Evolutionary conservation across 2,797 vertebrate species (phyloP), one percentile per base, ranked within the genome.

Genomic region (Urocyon cinereoargenteus): DNA sequence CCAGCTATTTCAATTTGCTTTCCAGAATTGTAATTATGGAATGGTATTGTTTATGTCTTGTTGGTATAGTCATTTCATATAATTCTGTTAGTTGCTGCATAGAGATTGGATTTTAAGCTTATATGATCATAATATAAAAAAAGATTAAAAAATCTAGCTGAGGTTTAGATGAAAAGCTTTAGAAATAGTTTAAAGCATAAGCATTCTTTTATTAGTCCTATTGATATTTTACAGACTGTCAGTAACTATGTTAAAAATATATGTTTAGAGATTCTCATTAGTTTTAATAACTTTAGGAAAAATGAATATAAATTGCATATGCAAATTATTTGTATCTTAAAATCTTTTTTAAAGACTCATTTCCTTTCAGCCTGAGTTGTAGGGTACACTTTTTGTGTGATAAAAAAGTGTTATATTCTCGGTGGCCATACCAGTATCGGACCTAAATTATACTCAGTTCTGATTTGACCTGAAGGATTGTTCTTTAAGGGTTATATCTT

Each of bases 1-100:
- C 95, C 97, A 98, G 98, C 98, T 96, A 88, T 95, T 98, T 98
- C 94, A 94, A 62, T 98, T 98, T 95, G 88, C 97, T 98, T 83
- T 96, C 24, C 55, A 86, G 79, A 97, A 28, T 59, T 85, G 68
- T 98, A 77, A 92, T 90, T 97, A 91, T 89, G 77, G 96, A 98
- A 92, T 93, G 97, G 92, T 96, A 95, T 90, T 97, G 82, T 94
- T 79, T 90, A 95, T 98, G 98, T 98, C 97, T 93, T 98, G 94
- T 93, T 97, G 95, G 34, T 97, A 10, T 92, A 34, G 64, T 96
- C 31, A 91, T 98, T 97, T 96, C 83, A 86, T 97, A 73, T 96
- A 61, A 89, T 49, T 96, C 34, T 97, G 19, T 31, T 70, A 40
- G 91, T 95, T 96, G 31, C 79, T 91, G 24, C 97, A 61, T 79